phyloP scores from a whole-genome alignment of 1,140 invertebrate species.

The Psilanteris sp. region DNA sequence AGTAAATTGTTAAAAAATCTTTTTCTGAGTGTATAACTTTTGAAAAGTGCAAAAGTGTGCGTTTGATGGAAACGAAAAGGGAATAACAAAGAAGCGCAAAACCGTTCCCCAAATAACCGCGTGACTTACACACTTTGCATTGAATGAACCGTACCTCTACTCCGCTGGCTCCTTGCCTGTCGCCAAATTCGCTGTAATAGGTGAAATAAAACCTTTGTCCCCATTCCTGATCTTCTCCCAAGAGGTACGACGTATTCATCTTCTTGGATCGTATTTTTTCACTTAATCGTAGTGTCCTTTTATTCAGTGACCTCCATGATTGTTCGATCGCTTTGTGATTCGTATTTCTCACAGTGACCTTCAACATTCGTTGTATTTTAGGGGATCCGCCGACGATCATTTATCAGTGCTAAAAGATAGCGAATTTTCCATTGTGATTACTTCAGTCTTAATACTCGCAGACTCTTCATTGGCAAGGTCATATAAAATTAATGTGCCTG shows the following conservation, averaged over 20 bases:
- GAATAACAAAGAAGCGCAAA: too few relatives aligned
- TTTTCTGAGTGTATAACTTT: too few relatives aligned
- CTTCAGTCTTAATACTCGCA: slow-evolving; percentile 1
- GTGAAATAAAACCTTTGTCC: slow-evolving; percentile 79
- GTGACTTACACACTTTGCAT: neutral
- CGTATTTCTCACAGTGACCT: slow-evolving; percentile 28
- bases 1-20: too few relatives aligned
- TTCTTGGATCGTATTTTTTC: slow-evolving; percentile 39
- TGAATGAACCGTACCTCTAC: slow-evolving; percentile 68
- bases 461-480: slow-evolving; percentile 34
- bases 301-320: slow-evolving; percentile 46
- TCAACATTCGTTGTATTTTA: slow-evolving; percentile 37
- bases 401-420: slow-evolving; percentile 35
- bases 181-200: slow-evolving; percentile 80
- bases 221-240: slow-evolving; percentile 76
- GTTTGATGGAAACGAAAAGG: too few relatives aligned
- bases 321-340: slow-evolving; percentile 45
- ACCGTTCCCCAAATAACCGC: too few relatives aligned
- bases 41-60: too few relatives aligned
- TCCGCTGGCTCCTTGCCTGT: slow-evolving; percentile 67
- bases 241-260: slow-evolving; percentile 75
- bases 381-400: slow-evolving; percentile 18
- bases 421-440: slow-evolving; percentile 32
- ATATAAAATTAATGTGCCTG: slow-evolving; percentile 27
- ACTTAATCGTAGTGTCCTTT: slow-evolving; percentile 26